These are phyloP conservation scores for Chlorospingus semifuscus DNA, from an alignment of 2,797 vertebrate species.

Conservation along the genomic window DNA sequence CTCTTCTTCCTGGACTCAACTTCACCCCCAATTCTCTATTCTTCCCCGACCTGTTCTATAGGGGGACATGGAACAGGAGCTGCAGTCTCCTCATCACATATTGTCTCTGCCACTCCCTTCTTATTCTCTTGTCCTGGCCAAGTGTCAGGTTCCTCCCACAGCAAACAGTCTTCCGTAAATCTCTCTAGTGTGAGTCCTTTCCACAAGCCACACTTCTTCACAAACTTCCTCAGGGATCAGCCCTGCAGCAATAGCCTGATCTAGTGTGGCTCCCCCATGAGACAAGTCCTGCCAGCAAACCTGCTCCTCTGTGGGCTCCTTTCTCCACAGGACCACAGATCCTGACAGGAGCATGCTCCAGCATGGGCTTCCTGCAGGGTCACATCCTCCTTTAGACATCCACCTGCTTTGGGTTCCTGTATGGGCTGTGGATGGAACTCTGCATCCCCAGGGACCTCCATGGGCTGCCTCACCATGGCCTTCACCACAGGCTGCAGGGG, in stretches of 20 bases:
- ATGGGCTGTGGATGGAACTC: background rate
- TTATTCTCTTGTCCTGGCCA: background rate
- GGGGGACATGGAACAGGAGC: rapidly evolving
- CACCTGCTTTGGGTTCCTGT: background rate
- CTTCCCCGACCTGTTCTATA: rapidly evolving
- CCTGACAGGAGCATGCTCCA: background rate
- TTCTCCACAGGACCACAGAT: too few relatives aligned
- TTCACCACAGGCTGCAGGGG: too few relatives aligned
- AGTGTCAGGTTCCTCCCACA: rapidly evolving
- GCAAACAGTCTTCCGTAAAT: background rate
- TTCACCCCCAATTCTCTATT: background rate
- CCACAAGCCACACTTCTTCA: background rate
- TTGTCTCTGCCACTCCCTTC: background rate
- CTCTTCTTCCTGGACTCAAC: background rate
- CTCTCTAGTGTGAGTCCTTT: background rate
- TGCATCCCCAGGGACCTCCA: rapidly evolving
- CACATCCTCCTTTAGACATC: background rate
- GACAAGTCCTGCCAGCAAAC: background rate
- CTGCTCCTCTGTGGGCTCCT: background rate
- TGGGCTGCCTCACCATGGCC: background rate
- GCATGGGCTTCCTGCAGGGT: background rate
- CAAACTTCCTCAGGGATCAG: background rate
- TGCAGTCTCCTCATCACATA: rapidly evolving
- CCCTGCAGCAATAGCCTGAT: background rate
- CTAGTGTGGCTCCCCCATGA: rapidly evolving